A percentile compares a stretch with the other conserved stretches of the same genome.
These are phyloP conservation scores for Neofelis nebulosa DNA, from an alignment of 2,113 vertebrate species.

Conservation along the genomic window DNA sequence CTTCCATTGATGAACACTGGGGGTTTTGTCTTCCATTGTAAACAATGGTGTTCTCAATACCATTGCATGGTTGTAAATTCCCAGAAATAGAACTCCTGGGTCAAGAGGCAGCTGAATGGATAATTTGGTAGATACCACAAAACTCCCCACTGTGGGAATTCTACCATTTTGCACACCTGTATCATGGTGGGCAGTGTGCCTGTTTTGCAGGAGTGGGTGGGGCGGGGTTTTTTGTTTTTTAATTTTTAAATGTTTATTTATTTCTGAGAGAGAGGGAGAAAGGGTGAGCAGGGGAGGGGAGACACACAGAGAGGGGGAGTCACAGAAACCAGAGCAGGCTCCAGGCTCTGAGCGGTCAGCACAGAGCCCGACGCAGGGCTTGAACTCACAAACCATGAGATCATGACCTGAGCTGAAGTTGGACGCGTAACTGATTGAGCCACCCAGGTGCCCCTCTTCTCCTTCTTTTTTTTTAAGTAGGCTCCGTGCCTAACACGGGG, in stretches of 20 bases:
- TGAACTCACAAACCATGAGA: too few relatives aligned
- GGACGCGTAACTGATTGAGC: too few relatives aligned
- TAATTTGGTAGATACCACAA: background rate
- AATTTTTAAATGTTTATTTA: background rate
- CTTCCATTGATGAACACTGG: background rate
- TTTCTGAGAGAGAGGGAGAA: too few relatives aligned
- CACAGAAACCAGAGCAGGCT: too few relatives aligned
- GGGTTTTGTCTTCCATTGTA: background rate
- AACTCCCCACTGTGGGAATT: background rate
- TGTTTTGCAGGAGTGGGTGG: fast-evolving
- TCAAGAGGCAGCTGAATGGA: background rate
- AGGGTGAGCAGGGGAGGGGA: too few relatives aligned
- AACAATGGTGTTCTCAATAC: background rate
- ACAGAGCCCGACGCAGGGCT: too few relatives aligned
- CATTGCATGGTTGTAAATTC: background rate
- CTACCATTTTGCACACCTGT: background rate
- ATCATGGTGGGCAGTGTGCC: background rate
- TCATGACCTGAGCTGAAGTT: too few relatives aligned
- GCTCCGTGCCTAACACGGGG: background rate
- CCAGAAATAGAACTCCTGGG: background rate
- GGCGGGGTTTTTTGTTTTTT: background rate
- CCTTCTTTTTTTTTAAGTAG: background rate
- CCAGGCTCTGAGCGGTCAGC: too few relatives aligned
- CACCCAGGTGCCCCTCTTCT: too few relatives aligned
- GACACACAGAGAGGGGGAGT: too few relatives aligned